Evolutionary conservation across 2,888 invertebrate genomes (phyloP), one percentile per base, ranked within the genome.

Genomic region (Stenurella melanura): DNA sequence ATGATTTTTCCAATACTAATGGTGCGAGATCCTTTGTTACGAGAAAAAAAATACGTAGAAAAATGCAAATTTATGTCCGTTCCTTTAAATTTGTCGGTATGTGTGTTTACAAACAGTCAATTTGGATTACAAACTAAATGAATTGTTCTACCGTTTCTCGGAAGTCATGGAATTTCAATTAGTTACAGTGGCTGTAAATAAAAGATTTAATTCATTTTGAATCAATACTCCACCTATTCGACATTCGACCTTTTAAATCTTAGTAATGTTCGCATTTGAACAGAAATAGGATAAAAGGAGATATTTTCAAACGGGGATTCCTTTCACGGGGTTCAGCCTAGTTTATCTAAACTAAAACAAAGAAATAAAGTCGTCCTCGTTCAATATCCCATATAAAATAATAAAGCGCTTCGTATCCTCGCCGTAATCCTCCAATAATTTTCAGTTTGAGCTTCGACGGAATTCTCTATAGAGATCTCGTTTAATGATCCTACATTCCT

Each of bases 351-450:
- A 15, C 42, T 15, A 42, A 42, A 11, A 42, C 42, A 42, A 42
- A 15, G 42, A 42, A 42, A 11, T 42, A 42, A 12, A 42, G 12
- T 42, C 42, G 42, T 42, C 42, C 12, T 42, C 12, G 42, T 9
- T 42, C 42, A 15, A 15, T 2, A 9, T 9, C 12, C 5, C 15
- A 7, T n/a, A 15, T 50, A 50, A n/a, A 50, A 50, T 15, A 50
- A 64, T 68, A 74, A 61, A 76, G 74, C 30, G 50, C 54, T 42
- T 63, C 58, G 68, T 30, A 34, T 57, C 17, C 17, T 50, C 15
- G 50, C n/a, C 19, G 50, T 57, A 58, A 50, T 26, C 26, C 58
- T 30, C 61, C 56, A 34, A 34, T 58, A 50, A 61, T 60, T 60
- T 38, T 18, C 60, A 71, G 71, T 71, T 61, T 61, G 58, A 9